Conservation (phyloP, 2,888 invertebrate species). For the Coelinius sp. region DNA sequence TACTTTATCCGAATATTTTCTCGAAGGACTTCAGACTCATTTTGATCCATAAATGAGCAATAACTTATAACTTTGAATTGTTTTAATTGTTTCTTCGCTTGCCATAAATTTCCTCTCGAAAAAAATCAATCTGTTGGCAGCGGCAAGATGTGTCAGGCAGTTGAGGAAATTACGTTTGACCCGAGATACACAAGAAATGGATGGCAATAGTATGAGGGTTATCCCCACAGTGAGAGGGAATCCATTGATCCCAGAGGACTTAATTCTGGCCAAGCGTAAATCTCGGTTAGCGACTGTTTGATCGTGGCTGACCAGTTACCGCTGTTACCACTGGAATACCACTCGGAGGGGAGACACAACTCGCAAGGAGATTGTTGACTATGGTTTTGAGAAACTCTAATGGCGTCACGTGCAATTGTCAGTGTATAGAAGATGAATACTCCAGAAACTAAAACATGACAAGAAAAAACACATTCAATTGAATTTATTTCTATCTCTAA, state of each 20-base stretch:
- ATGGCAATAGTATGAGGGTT: conserved; percentile 7
- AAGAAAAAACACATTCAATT: background rate
- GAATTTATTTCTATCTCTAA: too few species aligned
- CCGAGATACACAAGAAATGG: conserved; percentile 6
- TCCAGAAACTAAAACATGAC: background rate
- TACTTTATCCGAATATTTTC: too few species aligned
- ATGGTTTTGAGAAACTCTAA: background rate
- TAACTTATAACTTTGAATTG: background rate
- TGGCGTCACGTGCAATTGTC: background rate
- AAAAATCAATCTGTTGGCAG: background rate
- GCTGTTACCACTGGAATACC: conserved; percentile 41
- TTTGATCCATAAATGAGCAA: too few species aligned
- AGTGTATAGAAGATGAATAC: background rate
- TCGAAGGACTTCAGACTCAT: too few species aligned
- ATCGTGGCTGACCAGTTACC: conserved; percentile 58
- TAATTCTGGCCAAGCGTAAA: conserved; percentile 66
- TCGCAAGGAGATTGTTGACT: background rate
- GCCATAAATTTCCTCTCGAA: background rate
- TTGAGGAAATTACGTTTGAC: conserved; percentile 1
- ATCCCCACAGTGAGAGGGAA: conserved; percentile 34
- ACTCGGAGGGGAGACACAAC: conserved; percentile 12
- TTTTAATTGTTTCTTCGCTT: background rate
- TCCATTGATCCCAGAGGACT: conserved; percentile 65
- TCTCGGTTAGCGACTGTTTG: conserved; percentile 68
- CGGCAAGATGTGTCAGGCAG: background rate